These are phyloP conservation scores for Halictus ligatus DNA, from an alignment of 2,888 invertebrate species.

Conservation along the genomic window DNA sequence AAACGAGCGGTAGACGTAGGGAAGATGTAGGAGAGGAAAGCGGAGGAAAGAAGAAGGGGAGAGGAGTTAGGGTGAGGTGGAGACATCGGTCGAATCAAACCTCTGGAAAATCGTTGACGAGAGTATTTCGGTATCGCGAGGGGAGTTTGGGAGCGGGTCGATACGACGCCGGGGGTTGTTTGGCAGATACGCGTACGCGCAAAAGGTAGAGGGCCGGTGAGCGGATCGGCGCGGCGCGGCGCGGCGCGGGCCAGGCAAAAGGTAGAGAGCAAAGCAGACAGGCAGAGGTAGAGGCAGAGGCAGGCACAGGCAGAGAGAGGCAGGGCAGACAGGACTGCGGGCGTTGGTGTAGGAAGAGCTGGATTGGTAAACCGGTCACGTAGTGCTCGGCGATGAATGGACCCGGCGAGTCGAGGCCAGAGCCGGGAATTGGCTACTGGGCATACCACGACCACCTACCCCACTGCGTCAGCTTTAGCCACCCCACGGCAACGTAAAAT, in stretches of 20 bases:
- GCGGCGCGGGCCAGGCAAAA: conserved; percentile 23
- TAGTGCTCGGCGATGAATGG: conserved; percentile 84
- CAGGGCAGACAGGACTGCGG: conserved; percentile 38
- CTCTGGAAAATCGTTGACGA: conserved; percentile 58
- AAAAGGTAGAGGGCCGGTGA: conserved; percentile 22
- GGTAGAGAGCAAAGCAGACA: conserved; percentile 6
- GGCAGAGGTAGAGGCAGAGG: conserved; percentile 11
- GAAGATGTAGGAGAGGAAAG: background rate
- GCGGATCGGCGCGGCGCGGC: conserved; percentile 30
- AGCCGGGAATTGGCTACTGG: conserved; percentile 84
- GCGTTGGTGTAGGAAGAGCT: conserved; percentile 67
- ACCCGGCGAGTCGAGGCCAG: conserved; percentile 83
- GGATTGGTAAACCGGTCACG: conserved; percentile 84
- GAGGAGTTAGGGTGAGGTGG: background rate
- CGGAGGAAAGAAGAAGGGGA: background rate
- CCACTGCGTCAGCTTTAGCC: conserved; percentile 81
- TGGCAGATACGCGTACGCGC: conserved; percentile 73
- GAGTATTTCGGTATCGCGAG: conserved; percentile 70
- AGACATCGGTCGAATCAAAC: conserved; percentile 25
- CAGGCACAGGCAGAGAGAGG: conserved; percentile 50
- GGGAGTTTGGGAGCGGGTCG: conserved; percentile 71
- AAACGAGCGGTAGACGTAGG: background rate
- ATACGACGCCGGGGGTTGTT: conserved; percentile 81
- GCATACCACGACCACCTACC: conserved; percentile 83
- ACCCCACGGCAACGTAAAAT: conserved; percentile 78